These are phyloP conservation scores for Rhagonycha fulva DNA, from an alignment of 2,888 invertebrate genomes.

Conservation along the genomic window DNA sequence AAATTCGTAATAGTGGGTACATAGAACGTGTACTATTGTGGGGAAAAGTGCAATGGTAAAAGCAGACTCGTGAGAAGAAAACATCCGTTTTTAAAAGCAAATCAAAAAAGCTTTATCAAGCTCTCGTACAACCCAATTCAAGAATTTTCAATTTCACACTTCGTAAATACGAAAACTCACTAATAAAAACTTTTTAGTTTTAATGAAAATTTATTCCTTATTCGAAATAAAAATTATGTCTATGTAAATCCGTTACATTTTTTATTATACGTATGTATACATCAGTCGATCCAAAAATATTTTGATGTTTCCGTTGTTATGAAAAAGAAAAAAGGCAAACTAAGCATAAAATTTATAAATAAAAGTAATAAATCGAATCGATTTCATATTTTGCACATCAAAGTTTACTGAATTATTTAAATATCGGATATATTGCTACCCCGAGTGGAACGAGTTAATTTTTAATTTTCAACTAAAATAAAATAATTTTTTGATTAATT, in stretches of 20 bases:
- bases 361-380: not conserved
- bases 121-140: not conserved
- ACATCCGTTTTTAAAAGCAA: not conserved
- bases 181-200: not conserved
- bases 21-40: not conserved
- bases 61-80: not conserved
- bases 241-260: not conserved
- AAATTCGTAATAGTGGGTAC: too few relatives aligned
- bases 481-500: not conserved
- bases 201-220: not conserved
- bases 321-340: not conserved
- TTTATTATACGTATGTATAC: not conserved
- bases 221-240: not conserved
- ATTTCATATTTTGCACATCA: not conserved
- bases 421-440: not conserved
- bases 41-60: not conserved
- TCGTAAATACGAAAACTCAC: not conserved
- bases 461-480: not conserved
- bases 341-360: not conserved
- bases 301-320: not conserved
- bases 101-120: not conserved
- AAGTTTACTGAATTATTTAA: not conserved
- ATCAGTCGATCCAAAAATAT: not conserved
- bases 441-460: not conserved
- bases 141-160: constrained; percentile 2